Base-by-base conservation (phyloP, 2,888 invertebrate species). In the Scrobipalpa atriplicella region DNA sequence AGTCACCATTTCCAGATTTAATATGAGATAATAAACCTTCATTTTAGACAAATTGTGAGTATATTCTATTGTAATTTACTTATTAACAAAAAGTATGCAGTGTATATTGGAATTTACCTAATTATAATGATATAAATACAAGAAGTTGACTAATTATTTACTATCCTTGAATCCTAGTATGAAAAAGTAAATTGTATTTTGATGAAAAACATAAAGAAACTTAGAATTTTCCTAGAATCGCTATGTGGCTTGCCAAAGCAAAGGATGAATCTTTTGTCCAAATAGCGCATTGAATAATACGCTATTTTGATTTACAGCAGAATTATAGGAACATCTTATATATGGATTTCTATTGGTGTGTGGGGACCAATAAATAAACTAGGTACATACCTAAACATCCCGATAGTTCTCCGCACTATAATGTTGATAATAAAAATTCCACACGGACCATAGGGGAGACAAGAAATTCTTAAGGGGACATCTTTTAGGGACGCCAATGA, bases 371-470 rank as follows among this genome's bases (percentile, higher is more conserved):
- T 73, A 74, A 71, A 72, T 70, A 72, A 72, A 72, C n/a, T n/a
- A n/a, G n/a, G n/a, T n/a, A 74, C 67, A n/a, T 65, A 68, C 66
- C 74, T 69, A 73, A 69, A 68, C 62, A 68, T 62, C 54, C 29
- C 39, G 19, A 60, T 65, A 75, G 73, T 76, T 73, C 58, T 36
- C 75, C 73, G 77, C 77, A 80, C 78, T 78, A 78, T 81, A 78
- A 84, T 87, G 86, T 87, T 85, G 85, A 86, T 83, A 85, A 83
- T 87, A 87, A 84, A 87, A 87, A 87, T 85, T 86, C 85, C 82
- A 79, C 76, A 68, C 67, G 65, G 66, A 76, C 79, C 78, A 74
- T 75, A 72, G 68, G 70, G 62, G 64, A 54, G 54, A 62, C 47
- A n/a, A n/a, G 54, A 56, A 18, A 68, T 65, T 68, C 63, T 65